These are phyloP conservation scores for Ornithorhynchus anatinus DNA, from an alignment of 2,113 vertebrate genomes.

Conservation along the genomic window DNA sequence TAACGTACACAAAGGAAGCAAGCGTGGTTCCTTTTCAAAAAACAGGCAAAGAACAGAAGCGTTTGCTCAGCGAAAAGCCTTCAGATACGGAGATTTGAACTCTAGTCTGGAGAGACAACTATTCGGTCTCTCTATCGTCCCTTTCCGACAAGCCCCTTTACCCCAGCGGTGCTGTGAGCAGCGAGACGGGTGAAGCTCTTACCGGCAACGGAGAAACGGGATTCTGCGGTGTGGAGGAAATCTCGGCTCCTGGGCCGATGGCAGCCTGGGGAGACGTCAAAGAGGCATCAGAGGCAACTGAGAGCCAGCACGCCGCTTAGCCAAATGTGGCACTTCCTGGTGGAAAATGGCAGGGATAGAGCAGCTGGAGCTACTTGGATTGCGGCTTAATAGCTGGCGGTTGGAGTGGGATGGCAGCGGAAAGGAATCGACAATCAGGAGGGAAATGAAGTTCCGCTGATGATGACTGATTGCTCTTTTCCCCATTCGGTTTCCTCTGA, in stretches of 20 bases:
- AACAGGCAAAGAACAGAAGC: too few relatives aligned
- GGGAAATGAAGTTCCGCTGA: not conserved
- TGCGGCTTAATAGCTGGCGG: constrained; percentile 79
- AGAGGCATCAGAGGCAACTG: constrained; percentile 46
- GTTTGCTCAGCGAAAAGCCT: too few relatives aligned
- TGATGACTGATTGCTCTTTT: too few relatives aligned
- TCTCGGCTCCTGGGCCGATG: constrained; percentile 75
- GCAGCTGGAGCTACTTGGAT: constrained; percentile 87
- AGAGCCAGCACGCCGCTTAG: constrained; percentile 73
- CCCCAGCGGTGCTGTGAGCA: too few relatives aligned
- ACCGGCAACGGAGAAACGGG: not conserved
- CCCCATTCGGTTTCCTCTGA: too few relatives aligned
- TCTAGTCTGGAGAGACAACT: too few relatives aligned
- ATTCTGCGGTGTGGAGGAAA: constrained; percentile 70
- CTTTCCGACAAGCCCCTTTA: too few relatives aligned
- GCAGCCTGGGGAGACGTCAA: constrained; percentile 65
- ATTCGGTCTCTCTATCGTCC: too few relatives aligned
- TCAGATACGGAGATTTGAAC: too few relatives aligned
- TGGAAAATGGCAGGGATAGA: constrained; percentile 78
- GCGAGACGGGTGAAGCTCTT: too few relatives aligned
- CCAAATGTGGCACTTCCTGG: constrained; percentile 71
- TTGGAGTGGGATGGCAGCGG: constrained; percentile 62
- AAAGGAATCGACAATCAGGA: not conserved
- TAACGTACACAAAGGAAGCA: too few relatives aligned
- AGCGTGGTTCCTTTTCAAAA: too few relatives aligned